These are phyloP conservation scores for Horisme vitalbata DNA, from an alignment of 2,888 invertebrate genomes.

Conservation along the genomic window DNA sequence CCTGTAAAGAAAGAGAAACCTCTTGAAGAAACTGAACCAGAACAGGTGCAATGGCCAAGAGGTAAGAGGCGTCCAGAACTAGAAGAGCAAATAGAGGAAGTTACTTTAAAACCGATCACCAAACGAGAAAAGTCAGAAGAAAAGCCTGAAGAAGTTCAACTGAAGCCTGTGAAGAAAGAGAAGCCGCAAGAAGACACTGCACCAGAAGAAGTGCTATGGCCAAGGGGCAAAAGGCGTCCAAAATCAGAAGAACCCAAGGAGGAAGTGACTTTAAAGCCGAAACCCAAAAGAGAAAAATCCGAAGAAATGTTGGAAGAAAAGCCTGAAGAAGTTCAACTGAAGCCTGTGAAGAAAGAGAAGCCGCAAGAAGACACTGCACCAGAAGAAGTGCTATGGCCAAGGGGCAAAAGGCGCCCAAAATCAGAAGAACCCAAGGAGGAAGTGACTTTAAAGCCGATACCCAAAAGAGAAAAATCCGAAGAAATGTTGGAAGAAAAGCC, in stretches of 20 bases:
- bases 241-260: constrained; percentile 39
- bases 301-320: constrained; percentile 51
- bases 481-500: too few species aligned
- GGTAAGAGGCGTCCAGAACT: constrained; percentile 20
- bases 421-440: constrained; percentile 47
- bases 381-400: constrained; percentile 40
- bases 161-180: constrained; percentile 38
- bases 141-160: constrained; percentile 38
- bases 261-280: constrained; percentile 42
- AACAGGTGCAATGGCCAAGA: constrained; percentile 54
- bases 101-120: constrained; percentile 57
- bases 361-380: constrained; percentile 34
- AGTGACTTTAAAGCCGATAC: constrained; percentile 37
- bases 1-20: constrained; percentile 46
- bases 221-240: constrained; percentile 41
- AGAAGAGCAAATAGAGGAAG: constrained; percentile 23
- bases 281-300: constrained; percentile 48
- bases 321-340: constrained; percentile 20
- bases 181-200: constrained; percentile 50
- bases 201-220: constrained; percentile 42
- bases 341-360: constrained; percentile 41
- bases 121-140: constrained; percentile 25
- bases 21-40: constrained; percentile 45
- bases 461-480: too few species aligned
- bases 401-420: constrained; percentile 44